Conservation (phyloP, 2,888 invertebrate species). For the Spilarctia lutea region DNA sequence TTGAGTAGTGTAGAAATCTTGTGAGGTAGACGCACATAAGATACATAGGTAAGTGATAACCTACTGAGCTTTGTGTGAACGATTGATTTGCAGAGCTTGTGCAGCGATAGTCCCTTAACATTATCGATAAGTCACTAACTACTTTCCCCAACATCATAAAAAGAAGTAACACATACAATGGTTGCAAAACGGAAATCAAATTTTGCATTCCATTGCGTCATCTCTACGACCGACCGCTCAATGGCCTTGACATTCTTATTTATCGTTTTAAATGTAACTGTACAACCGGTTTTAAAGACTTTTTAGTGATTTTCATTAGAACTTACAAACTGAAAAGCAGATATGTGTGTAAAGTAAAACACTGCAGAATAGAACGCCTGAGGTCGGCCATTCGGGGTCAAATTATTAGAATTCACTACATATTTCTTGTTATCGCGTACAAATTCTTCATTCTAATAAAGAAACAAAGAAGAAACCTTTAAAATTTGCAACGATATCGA, state of each 20-base stretch:
- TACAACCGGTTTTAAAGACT: not conserved
- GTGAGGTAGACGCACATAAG: no score
- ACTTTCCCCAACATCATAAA: not conserved
- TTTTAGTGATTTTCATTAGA: not conserved
- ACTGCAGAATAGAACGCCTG: not conserved
- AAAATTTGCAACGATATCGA: no score
- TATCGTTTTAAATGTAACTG: not conserved
- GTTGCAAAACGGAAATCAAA: not conserved
- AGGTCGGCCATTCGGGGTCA: not conserved
- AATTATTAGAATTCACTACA: not conserved
- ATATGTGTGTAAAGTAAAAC: no score
- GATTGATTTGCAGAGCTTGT: no score
- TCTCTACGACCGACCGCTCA: not conserved
- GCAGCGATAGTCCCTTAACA: not conserved
- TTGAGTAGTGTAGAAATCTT: no score
- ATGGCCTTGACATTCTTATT: conserved; percentile 8
- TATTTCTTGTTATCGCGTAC: not conserved
- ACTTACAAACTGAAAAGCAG: not conserved
- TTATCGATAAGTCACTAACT: not conserved
- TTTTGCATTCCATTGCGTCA: not conserved
- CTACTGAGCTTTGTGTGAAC: no score
- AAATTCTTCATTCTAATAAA: no score
- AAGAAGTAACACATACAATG: not conserved
- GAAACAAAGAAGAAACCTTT: no score
- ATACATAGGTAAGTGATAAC: no score